Percentiles rank a stretch among this genome's conserved stretches.
These are phyloP conservation scores for Syndactyla subalaris DNA, from an alignment of 2,797 vertebrate genomes.

Conservation along the genomic window DNA sequence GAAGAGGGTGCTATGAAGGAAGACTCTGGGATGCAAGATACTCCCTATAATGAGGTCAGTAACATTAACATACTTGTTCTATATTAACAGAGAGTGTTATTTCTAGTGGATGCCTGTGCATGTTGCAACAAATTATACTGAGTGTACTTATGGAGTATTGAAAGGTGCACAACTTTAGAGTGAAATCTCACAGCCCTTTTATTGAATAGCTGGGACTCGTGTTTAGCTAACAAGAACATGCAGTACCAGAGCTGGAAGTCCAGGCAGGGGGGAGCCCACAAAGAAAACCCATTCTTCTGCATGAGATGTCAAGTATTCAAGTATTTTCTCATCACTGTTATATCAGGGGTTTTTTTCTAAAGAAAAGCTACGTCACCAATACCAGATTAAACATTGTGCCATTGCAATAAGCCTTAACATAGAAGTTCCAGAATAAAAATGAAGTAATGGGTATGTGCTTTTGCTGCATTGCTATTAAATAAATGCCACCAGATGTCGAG, in stretches of 20 bases:
- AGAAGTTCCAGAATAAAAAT: not conserved
- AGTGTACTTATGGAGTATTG: not conserved
- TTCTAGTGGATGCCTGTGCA: not conserved
- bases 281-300: not conserved
- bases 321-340: not conserved
- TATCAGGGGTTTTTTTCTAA: not conserved
- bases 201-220: not conserved
- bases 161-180: not conserved
- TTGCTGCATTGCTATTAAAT: not conserved
- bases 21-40: conserved; percentile 96
- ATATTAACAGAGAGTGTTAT: not conserved
- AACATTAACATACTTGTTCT: not conserved
- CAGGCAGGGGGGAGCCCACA: not conserved
- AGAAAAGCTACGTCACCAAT: not conserved
- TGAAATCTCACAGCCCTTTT: not conserved
- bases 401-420: not conserved
- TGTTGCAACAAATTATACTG: not conserved
- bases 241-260: not conserved
- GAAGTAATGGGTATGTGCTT: not conserved
- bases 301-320: not conserved
- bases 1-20: conserved; percentile 99
- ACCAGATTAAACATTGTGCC: not conserved
- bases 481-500: not conserved
- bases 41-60: conserved; percentile 94
- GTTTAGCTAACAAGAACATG: not conserved